Conservation (phyloP, 1,140 invertebrate species). For the Aphelenchoides besseyi region DNA sequence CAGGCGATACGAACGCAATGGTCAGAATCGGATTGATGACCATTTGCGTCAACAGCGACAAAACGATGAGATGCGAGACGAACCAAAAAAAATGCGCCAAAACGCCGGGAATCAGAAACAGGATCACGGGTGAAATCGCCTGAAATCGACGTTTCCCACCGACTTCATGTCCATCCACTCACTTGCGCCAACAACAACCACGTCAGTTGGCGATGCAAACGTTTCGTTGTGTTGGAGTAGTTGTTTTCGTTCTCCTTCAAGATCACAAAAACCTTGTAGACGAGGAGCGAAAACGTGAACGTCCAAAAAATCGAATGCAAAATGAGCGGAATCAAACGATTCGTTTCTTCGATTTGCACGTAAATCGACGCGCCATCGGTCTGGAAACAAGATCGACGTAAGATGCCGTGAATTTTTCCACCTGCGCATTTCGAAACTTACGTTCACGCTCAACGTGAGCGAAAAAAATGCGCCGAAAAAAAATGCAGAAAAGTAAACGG, state of each 20-base stretch:
- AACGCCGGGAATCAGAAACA: background rate
- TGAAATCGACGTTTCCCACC: background rate
- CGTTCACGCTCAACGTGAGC: background rate
- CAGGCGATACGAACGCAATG: background rate
- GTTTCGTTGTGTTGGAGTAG: background rate
- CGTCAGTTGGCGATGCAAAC: background rate
- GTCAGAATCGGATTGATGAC: background rate
- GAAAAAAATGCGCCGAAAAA: background rate
- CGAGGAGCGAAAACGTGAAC: background rate
- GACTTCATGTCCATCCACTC: background rate
- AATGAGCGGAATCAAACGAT: background rate
- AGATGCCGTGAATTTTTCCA: background rate
- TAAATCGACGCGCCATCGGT: background rate
- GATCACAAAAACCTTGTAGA: background rate
- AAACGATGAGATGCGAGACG: background rate
- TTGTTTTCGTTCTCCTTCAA: background rate
- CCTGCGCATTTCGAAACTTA: background rate
- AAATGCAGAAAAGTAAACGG: background rate
- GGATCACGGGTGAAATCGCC: background rate
- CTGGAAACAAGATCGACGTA: background rate
- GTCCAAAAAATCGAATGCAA: background rate
- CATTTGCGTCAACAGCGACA: background rate
- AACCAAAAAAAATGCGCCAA: background rate
- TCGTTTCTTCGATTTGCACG: background rate
- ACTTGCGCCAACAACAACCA: conserved; percentile 1